These are phyloP conservation scores for Cebus imitator DNA, from an alignment of 2,113 vertebrate species.

Conservation along the genomic window DNA sequence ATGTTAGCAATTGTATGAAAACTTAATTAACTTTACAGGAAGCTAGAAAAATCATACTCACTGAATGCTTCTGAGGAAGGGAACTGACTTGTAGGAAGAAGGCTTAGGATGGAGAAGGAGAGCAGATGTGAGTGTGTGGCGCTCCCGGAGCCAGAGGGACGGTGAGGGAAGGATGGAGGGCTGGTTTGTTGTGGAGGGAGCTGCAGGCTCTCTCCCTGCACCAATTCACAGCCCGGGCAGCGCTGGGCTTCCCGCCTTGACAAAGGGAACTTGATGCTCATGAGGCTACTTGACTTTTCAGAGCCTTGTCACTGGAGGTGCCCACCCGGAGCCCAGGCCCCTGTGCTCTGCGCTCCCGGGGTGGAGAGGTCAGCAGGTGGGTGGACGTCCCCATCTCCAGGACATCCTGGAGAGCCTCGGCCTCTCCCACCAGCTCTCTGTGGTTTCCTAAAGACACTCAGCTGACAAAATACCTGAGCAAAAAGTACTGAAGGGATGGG, in stretches of 20 bases:
- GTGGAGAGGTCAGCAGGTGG: not conserved
- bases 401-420: too few species aligned
- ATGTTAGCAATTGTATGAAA: not conserved
- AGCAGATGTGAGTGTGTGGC: too few species aligned
- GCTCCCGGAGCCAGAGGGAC: not conserved
- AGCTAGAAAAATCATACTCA: rapidly evolving
- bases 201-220: rapidly evolving
- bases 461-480: rapidly evolving
- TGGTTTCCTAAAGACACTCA: not conserved
- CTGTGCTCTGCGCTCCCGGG: rapidly evolving
- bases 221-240: not conserved
- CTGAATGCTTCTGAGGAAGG: not conserved
- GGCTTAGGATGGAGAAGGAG: not conserved
- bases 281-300: not conserved
- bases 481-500: rapidly evolving
- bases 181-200: not conserved
- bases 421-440: rapidly evolving
- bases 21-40: not conserved
- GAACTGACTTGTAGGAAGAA: too few species aligned
- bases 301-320: not conserved
- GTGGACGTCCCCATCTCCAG: rapidly evolving
- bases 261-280: not conserved
- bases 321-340: rapidly evolving
- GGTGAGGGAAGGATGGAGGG: not conserved
- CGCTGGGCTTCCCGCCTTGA: not conserved